Conservation (phyloP, 2,797 vertebrate species). For the Enteromius mattozi region DNA sequence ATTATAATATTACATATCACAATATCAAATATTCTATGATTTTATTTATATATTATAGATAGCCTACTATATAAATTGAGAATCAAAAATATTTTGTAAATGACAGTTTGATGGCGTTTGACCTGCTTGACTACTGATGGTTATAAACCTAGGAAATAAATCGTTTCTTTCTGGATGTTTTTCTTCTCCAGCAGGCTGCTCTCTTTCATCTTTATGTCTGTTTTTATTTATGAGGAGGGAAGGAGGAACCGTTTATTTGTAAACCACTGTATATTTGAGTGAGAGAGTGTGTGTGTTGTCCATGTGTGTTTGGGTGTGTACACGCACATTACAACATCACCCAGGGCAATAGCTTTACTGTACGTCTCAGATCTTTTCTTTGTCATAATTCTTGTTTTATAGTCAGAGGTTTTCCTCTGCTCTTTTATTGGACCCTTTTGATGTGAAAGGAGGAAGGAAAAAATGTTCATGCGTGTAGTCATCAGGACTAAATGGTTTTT, state of each 20-base stretch:
- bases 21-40: too few species aligned
- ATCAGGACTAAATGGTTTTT: not conserved
- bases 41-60: not conserved
- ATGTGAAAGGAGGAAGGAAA: not conserved
- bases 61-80: not conserved
- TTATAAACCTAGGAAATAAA: not conserved
- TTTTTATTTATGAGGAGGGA: slow-evolving; percentile 23
- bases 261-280: slow-evolving; percentile 26
- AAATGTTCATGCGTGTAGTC: not conserved
- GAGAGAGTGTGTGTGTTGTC: not conserved
- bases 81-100: not conserved
- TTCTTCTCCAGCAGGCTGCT: not conserved
- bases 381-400: slow-evolving; percentile 14
- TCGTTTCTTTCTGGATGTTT: not conserved
- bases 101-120: not conserved
- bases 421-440: slow-evolving; percentile 6
- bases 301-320: slow-evolving; percentile 17
- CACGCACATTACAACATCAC: slow-evolving; percentile 9
- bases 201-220: not conserved
- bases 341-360: slow-evolving; percentile 24
- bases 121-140: not conserved
- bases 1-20: too few species aligned
- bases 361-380: slow-evolving; percentile 15
- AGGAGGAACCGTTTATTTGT: slow-evolving; percentile 39
- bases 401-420: not conserved